A percentile compares a stretch with the other conserved stretches of the same genome.
phyloP scores from a whole-genome alignment of 2,797 vertebrate species.

The Neopelma chrysocephalum region DNA sequence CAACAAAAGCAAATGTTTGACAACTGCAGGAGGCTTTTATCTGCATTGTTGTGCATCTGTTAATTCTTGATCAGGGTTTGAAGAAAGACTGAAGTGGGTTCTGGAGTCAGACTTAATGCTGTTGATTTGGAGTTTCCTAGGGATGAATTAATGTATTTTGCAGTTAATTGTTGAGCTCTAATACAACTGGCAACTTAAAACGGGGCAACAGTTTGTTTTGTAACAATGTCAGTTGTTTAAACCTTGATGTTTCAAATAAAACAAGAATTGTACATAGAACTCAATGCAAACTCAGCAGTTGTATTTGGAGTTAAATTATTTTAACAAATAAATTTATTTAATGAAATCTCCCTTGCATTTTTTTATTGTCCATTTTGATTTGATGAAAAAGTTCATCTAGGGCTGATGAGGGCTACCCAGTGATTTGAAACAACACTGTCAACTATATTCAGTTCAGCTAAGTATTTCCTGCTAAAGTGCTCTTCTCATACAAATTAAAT shows the following conservation, averaged over 20 bases:
- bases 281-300: constrained; percentile 84
- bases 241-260: constrained; percentile 79
- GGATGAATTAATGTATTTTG: constrained; percentile 73
- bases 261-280: constrained; percentile 81
- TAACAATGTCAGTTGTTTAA: constrained; percentile 80
- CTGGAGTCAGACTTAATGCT: constrained; percentile 74
- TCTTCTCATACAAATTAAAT: neutral
- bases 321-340: constrained; percentile 90
- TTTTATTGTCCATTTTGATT: neutral
- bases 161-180: constrained; percentile 77
- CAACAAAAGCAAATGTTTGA: constrained; percentile 68
- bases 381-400: neutral
- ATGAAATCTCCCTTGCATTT: constrained; percentile 72
- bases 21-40: constrained; percentile 69
- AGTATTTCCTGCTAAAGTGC: neutral
- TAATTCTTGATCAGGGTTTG: constrained; percentile 80
- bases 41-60: constrained; percentile 73
- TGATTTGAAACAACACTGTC: neutral
- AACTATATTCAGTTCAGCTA: neutral
- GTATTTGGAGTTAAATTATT: constrained; percentile 88
- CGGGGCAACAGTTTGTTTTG: constrained; percentile 77
- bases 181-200: constrained; percentile 78
- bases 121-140: constrained; percentile 77
- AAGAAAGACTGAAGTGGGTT: constrained; percentile 76
- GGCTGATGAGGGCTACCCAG: neutral